Percentiles rank a stretch among this genome's conserved stretches.
These are phyloP conservation scores for Mormyrus proboscirostris DNA, from an alignment of 2,797 vertebrate species.

Conservation along the genomic window DNA sequence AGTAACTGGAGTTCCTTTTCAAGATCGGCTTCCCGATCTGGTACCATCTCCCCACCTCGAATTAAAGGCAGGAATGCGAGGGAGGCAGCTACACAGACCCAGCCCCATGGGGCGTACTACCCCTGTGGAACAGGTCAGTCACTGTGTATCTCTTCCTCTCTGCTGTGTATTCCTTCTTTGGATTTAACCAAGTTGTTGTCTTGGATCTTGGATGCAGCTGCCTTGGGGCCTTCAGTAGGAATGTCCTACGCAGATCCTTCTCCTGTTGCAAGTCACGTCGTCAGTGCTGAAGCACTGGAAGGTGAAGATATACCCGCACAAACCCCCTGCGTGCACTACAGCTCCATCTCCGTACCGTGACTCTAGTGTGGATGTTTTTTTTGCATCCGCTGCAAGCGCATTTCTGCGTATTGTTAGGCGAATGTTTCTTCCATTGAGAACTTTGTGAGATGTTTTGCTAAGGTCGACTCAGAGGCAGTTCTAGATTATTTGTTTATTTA, in stretches of 20 bases:
- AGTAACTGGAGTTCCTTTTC: slow-evolving; percentile 17
- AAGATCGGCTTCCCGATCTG: slow-evolving; percentile 24
- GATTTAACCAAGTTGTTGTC: not conserved
- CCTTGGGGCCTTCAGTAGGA: slow-evolving; percentile 36
- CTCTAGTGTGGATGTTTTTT: not conserved
- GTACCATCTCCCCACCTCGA: slow-evolving; percentile 15
- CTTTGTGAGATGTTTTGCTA: not conserved
- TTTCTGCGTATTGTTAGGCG: not conserved
- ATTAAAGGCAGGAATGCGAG: slow-evolving; percentile 38
- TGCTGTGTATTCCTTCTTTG: not conserved
- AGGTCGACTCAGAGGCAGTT: not conserved
- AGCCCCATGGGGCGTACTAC: slow-evolving; percentile 35
- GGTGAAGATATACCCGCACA: slow-evolving; percentile 52
- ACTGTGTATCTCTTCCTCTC: not conserved
- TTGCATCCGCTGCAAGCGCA: not conserved
- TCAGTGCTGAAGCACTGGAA: slow-evolving; percentile 69
- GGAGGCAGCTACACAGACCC: slow-evolving; percentile 70
- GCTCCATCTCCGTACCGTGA: not conserved
- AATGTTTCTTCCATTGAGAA: not conserved
- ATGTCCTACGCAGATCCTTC: slow-evolving; percentile 50
- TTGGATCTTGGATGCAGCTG: slow-evolving; percentile 32
- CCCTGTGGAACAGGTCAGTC: slow-evolving; percentile 59
- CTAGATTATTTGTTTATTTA: not conserved
- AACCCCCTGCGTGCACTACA: not conserved
- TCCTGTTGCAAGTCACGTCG: slow-evolving; percentile 48